Evolutionary conservation across 2,797 vertebrate genomes (phyloP), one percentile per base, ranked within the genome.

Genomic region (Acridotheres tristis): DNA sequence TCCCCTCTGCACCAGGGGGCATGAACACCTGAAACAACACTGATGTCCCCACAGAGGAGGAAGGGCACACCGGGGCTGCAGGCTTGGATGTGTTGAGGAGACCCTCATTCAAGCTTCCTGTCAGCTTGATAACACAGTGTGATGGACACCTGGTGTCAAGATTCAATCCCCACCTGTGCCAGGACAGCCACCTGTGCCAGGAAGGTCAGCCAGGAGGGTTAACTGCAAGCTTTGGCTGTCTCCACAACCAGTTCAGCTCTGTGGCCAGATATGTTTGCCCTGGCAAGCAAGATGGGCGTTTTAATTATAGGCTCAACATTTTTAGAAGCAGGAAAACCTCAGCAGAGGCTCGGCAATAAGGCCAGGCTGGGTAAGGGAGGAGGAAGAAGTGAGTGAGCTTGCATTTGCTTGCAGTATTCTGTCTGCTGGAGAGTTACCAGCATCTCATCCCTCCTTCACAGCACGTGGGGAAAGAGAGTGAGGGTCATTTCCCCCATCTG

Each of bases 271-370:
- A n/a, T 7, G 0, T 92, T 91, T 83, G 85, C 73, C 78, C 72
- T 89, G 88, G 89, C 82, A 91, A 88, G 73, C 12, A 75, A 79
- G 63, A 76, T 30, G 61, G 74, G 77, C 1, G 0, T 90, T 93
- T 90, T 95, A 93, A 88, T 93, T 81, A 94, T 71, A 94, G 92
- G 32, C 34, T 86, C 48, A 54, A 48, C 55, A 92, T 94, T 94
- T 96, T 96, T 93, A 96, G 95, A 86, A 96, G 71, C 88, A 88
- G 80, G 83, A 96, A 96, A 96, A 96, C 95, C 91, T 97, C 95
- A 91, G 55, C 3, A 9, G 74, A 88, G 53, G 57, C 63, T 92
- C 20, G 1, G 48, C 71, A 84, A 23, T 25, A n/a, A 53, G 69
- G 66, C 40, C 22, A 71, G 58, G 61, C 34, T 87, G 71, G 48